phyloP scores from a whole-genome alignment of 2,888 invertebrate species.

The Morpho achilles region DNA sequence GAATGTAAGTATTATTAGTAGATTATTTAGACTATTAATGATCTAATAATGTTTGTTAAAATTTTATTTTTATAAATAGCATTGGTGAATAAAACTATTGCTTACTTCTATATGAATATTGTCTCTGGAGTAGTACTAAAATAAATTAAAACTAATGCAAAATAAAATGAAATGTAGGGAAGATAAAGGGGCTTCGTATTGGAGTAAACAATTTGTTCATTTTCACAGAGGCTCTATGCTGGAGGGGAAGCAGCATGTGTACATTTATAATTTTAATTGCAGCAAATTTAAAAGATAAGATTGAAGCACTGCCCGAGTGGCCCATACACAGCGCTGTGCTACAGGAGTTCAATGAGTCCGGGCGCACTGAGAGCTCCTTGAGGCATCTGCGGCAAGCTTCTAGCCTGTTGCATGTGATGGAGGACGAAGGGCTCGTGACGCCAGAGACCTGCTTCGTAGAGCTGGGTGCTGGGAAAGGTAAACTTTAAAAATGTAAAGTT shows the following conservation, averaged over 20 bases:
- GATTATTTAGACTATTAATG: too few species aligned
- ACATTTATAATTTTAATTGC: conserved; percentile 1
- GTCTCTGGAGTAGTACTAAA: too few species aligned
- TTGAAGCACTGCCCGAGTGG: conserved; percentile 37
- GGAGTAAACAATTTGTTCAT: too few species aligned
- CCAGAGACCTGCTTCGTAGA: conserved; percentile 87
- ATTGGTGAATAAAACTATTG: too few species aligned
- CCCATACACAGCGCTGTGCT: conserved; percentile 49
- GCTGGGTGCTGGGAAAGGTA: conserved; percentile 94
- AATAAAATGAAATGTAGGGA: too few species aligned
- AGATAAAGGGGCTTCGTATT: too few species aligned
- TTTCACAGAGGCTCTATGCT: too few species aligned
- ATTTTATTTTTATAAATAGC: too few species aligned
- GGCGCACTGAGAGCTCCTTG: conserved; percentile 80
- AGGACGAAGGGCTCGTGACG: conserved; percentile 78
- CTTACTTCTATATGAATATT: too few species aligned
- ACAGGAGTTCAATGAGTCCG: conserved; percentile 51
- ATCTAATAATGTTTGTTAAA: too few species aligned
- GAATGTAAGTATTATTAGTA: conserved; percentile 47
- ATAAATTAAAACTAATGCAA: too few species aligned
- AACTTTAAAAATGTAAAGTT: not conserved
- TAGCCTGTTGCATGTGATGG: conserved; percentile 85
- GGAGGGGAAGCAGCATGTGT: too few species aligned
- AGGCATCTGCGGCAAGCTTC: conserved; percentile 90
- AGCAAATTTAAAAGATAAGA: conserved; percentile 51